phyloP scores from a whole-genome alignment of 1,140 invertebrate species.

The Nymphalis io region DNA sequence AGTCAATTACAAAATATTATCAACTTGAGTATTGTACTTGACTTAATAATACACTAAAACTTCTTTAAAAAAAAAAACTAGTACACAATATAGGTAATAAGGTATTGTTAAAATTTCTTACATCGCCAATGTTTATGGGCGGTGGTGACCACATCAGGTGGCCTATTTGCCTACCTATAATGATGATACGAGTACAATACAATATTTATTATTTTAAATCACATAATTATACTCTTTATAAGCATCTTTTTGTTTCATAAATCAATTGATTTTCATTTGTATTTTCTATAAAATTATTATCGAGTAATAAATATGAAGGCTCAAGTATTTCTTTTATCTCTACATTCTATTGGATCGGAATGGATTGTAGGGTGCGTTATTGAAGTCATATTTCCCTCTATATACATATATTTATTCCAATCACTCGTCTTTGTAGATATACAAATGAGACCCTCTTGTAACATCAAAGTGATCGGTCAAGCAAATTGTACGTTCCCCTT shows the following conservation, averaged over 20 bases:
- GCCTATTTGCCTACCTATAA: no score
- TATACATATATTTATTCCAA: slow-evolving; percentile 28
- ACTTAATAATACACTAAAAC: no score
- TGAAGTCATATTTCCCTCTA: slow-evolving; percentile 20
- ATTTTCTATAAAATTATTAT: slow-evolving; percentile 1
- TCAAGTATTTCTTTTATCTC: slow-evolving; percentile 15
- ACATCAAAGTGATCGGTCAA: slow-evolving; percentile 29
- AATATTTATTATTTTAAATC: no score
- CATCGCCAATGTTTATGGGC: no score
- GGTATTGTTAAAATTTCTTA: no score
- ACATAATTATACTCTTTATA: no score
- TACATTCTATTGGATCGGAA: slow-evolving; percentile 4
- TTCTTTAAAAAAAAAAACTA: no score
- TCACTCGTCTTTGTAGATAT: slow-evolving; percentile 26
- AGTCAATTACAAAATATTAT: no score
- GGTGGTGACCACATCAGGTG: no score
- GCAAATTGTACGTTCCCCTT: slow-evolving; percentile 4
- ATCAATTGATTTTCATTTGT: neutral
- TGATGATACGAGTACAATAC: no score
- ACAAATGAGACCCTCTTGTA: slow-evolving; percentile 26
- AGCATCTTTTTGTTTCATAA: neutral
- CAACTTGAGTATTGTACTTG: no score
- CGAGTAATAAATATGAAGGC: neutral
- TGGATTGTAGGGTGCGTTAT: slow-evolving; percentile 13
- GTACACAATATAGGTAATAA: no score